A percentile compares a stretch with the other conserved stretches of the same genome.
These are phyloP conservation scores for Poecilia latipinna DNA, from an alignment of 2,113 vertebrate genomes.

Conservation along the genomic window DNA sequence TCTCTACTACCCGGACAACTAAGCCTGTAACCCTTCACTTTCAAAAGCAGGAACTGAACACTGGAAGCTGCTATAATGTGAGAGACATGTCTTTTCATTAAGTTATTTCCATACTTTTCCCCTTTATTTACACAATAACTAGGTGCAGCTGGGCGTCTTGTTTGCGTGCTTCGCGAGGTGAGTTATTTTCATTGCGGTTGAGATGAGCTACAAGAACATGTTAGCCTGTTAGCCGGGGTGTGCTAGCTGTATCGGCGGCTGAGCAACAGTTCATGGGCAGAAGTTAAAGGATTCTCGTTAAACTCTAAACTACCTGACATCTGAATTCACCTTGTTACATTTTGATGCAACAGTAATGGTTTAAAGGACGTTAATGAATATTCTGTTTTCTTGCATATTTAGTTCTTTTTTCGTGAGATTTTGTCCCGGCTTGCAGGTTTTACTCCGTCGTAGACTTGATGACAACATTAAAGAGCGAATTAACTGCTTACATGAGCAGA, in stretches of 20 bases:
- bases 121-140: constrained; percentile 26
- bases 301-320: neutral
- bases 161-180: constrained; percentile 54
- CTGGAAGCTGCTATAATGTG: constrained; percentile 54
- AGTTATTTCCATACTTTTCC: constrained; percentile 39
- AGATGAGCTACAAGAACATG: constrained; percentile 6
- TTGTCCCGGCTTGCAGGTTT: neutral
- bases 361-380: neutral
- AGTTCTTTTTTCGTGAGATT: neutral
- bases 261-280: neutral
- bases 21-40: constrained; percentile 56
- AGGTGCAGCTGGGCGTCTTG: constrained; percentile 12
- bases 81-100: constrained; percentile 47
- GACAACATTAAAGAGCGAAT: neutral
- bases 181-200: constrained; percentile 21
- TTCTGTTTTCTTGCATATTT: neutral
- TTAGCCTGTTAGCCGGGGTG: constrained; percentile 16
- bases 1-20: constrained; percentile 42
- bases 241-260: constrained; percentile 40
- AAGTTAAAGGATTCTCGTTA: neutral
- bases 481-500: neutral
- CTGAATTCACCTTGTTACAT: neutral
- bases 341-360: neutral
- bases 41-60: constrained; percentile 81
- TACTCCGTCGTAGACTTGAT: neutral